Percentiles rank a stretch among this genome's conserved stretches.
Evolutionary conservation across 1,140 invertebrate genomes (phyloP).

Genomic region (Ceratina japonica): DNA sequence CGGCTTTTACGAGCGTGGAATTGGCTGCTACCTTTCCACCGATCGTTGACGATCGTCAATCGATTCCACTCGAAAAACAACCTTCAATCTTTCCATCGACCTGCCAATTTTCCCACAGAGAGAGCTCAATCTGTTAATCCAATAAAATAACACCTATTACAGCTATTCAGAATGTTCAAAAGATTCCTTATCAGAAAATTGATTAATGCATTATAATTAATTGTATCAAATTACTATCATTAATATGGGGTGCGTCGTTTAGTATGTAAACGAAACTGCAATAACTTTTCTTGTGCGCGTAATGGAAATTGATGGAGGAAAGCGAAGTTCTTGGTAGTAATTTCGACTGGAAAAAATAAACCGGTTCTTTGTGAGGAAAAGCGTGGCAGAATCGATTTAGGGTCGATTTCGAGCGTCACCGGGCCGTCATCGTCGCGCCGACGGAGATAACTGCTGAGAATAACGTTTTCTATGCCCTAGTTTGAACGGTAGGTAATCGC

Average conservation of each 20-base stretch:
- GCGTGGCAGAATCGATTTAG: neutral
- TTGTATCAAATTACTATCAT: too few relatives aligned
- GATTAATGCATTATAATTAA: too few relatives aligned
- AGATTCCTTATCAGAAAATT: too few relatives aligned
- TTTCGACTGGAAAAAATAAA: too few relatives aligned
- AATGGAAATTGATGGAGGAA: too few relatives aligned
- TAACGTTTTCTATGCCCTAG: conserved; percentile 35
- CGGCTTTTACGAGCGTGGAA: conserved; percentile 36
- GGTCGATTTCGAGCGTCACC: conserved; percentile 1
- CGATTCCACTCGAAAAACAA: conserved; percentile 1
- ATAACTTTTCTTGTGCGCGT: too few relatives aligned
- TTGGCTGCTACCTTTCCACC: neutral
- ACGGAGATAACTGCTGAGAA: conserved; percentile 48
- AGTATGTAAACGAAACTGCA: too few relatives aligned
- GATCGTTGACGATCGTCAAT: conserved; percentile 9
- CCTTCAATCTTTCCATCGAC: neutral
- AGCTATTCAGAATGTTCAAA: too few relatives aligned
- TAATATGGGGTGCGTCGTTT: too few relatives aligned
- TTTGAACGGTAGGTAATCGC: conserved; percentile 56
- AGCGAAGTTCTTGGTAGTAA: too few relatives aligned
- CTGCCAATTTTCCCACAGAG: neutral
- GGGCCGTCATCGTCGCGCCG: neutral
- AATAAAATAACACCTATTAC: too few relatives aligned
- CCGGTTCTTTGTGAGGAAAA: neutral
- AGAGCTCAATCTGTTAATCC: too few relatives aligned